Percentiles rank a stretch among this genome's conserved stretches.
phyloP scores from a whole-genome alignment of 2,888 invertebrate species.

The Polymixis lichenea region DNA sequence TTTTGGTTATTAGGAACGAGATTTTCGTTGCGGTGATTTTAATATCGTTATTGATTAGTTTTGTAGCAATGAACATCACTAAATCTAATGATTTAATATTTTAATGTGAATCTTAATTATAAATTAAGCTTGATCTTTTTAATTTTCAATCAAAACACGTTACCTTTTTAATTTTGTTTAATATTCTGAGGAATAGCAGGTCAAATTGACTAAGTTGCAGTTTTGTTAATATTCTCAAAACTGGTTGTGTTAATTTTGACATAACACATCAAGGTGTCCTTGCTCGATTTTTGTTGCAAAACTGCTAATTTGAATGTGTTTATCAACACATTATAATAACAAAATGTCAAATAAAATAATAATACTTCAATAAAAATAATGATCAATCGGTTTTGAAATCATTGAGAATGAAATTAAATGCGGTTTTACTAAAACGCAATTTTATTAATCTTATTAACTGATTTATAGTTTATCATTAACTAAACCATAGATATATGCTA shows the following conservation, averaged over 20 bases:
- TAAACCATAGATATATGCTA: neutral
- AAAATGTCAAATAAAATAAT: constrained; percentile 36
- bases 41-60: constrained; percentile 23
- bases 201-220: constrained; percentile 32
- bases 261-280: constrained; percentile 59
- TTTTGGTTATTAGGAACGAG: constrained; percentile 18
- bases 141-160: constrained; percentile 21
- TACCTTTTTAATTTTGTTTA: constrained; percentile 21
- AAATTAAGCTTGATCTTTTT: constrained; percentile 1
- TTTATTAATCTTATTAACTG: constrained; percentile 6
- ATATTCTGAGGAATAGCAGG: constrained; percentile 9
- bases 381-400: constrained; percentile 23
- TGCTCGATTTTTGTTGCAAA: constrained; percentile 60
- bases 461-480: constrained; percentile 26
- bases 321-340: constrained; percentile 30
- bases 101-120: constrained; percentile 5
- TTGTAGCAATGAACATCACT: constrained; percentile 11
- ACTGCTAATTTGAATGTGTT: constrained; percentile 42
- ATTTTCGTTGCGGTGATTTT: constrained; percentile 7
- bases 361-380: constrained; percentile 2
- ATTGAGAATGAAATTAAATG: constrained; percentile 2
- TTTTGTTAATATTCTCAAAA: constrained; percentile 42
- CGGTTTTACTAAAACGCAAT: constrained; percentile 10
- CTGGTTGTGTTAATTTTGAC: constrained; percentile 58
- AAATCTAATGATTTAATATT: neutral